A percentile compares a stretch with the other conserved stretches of the same genome.
These are phyloP conservation scores for Drosophila ochracea DNA, from an alignment of 2,888 invertebrate species.

Conservation along the genomic window DNA sequence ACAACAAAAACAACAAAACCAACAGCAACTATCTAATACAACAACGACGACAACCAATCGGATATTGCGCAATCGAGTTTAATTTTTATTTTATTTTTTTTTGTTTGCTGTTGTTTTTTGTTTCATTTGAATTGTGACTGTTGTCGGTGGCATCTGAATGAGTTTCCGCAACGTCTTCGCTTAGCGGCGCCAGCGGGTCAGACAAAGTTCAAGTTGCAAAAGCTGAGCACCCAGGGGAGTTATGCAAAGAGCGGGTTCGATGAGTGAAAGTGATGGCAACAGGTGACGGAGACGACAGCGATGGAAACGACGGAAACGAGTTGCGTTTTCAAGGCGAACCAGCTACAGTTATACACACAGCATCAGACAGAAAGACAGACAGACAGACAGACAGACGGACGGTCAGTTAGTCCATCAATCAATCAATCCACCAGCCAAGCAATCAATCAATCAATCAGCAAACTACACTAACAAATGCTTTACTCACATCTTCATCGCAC, in stretches of 20 bases:
- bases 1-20: too few relatives aligned
- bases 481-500: constrained; percentile 29
- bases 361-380: neutral
- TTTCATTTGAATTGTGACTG: constrained; percentile 33
- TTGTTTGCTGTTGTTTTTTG: constrained; percentile 10
- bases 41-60: constrained; percentile 53
- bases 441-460: constrained; percentile 20
- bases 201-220: constrained; percentile 58
- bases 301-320: constrained; percentile 53
- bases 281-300: constrained; percentile 33
- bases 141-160: constrained; percentile 18
- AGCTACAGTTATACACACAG: constrained; percentile 19
- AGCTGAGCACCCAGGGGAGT: constrained; percentile 28
- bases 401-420: constrained; percentile 29
- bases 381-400: neutral
- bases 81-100: constrained; percentile 14
- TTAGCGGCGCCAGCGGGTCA: constrained; percentile 40
- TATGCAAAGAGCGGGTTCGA: constrained; percentile 55
- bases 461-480: constrained; percentile 13
- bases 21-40: constrained; percentile 6
- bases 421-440: constrained; percentile 33
- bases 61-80: constrained; percentile 65
- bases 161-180: constrained; percentile 60
- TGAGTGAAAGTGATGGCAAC: constrained; percentile 65
- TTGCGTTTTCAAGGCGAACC: constrained; percentile 67